These are phyloP conservation scores for Tokudaia muenninki DNA, from an alignment of 2,797 vertebrate genomes.

Conservation along the genomic window DNA sequence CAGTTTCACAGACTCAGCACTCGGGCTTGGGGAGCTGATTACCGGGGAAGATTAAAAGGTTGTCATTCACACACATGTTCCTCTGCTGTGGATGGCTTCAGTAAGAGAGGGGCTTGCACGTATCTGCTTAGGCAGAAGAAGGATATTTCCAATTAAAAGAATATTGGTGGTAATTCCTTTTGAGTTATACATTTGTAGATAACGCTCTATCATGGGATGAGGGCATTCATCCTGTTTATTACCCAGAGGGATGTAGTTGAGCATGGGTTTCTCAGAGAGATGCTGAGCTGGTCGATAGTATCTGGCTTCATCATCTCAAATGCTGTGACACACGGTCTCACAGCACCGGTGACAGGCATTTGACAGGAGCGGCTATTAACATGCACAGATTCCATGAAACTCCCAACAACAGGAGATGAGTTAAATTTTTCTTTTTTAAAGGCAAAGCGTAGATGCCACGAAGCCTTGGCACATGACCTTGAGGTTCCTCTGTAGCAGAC, in stretches of 20 bases:
- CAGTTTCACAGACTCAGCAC: slow-evolving; percentile 82
- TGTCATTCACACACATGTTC: slow-evolving; percentile 85
- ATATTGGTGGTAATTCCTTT: slow-evolving; percentile 73
- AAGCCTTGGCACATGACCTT: neutral
- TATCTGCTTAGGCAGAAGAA: slow-evolving; percentile 82
- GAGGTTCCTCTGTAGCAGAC: neutral
- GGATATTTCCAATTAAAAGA: slow-evolving; percentile 84
- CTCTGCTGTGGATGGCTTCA: slow-evolving; percentile 82
- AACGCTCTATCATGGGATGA: slow-evolving; percentile 59
- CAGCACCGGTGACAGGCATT: slow-evolving; percentile 66
- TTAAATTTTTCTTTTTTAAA: slow-evolving; percentile 39
- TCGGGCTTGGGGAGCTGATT: slow-evolving; percentile 85
- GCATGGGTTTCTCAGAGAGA: slow-evolving; percentile 57
- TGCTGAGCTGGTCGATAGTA: slow-evolving; percentile 59
- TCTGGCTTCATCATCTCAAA: slow-evolving; percentile 68
- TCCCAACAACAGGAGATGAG: slow-evolving; percentile 52
- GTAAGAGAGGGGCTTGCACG: slow-evolving; percentile 62
- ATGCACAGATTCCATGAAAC: slow-evolving; percentile 59
- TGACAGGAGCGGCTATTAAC: slow-evolving; percentile 69
- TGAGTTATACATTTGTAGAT: slow-evolving; percentile 74
- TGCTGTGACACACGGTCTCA: slow-evolving; percentile 51
- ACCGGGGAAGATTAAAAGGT: slow-evolving; percentile 84
- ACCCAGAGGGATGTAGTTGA: slow-evolving; percentile 54
- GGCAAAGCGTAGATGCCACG: neutral
- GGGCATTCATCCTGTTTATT: slow-evolving; percentile 69